phyloP scores from a whole-genome alignment of 2,797 vertebrate genomes.

The Tragelaphus eurycerus region DNA sequence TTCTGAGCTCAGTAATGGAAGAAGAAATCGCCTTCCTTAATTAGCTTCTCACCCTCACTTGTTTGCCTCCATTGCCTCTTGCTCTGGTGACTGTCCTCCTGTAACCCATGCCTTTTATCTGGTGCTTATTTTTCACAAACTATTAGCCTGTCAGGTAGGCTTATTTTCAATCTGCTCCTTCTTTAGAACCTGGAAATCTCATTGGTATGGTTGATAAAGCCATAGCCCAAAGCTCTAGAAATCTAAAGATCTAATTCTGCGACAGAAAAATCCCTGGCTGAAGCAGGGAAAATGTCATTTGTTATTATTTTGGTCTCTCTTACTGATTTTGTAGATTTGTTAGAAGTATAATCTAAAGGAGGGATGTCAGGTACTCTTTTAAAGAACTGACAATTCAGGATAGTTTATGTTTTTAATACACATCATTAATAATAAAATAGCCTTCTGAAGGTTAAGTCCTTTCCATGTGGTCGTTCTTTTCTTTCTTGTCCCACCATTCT shows the following conservation, averaged over 20 bases:
- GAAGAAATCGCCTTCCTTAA: background rate
- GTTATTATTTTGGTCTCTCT: background rate
- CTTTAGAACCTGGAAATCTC: background rate
- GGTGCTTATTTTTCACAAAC: constrained; percentile 27
- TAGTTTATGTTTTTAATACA: background rate
- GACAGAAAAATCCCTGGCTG: background rate
- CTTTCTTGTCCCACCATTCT: background rate
- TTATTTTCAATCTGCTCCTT: constrained; percentile 32
- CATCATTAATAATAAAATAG: background rate
- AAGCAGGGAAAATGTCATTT: background rate
- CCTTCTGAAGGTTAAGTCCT: background rate
- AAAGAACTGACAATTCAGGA: background rate
- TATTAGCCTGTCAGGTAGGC: background rate
- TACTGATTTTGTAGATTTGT: background rate
- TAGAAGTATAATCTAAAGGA: background rate
- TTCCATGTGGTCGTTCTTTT: background rate
- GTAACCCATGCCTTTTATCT: background rate
- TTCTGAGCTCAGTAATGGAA: background rate
- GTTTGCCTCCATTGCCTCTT: background rate
- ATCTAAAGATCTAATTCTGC: background rate
- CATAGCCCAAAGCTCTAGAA: background rate
- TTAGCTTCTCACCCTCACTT: background rate
- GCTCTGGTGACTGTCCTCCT: background rate
- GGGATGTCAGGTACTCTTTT: background rate
- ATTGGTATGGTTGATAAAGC: constrained; percentile 8